Conservation (phyloP, 2,797 vertebrate species). For the Neoniphon sammara region DNA sequence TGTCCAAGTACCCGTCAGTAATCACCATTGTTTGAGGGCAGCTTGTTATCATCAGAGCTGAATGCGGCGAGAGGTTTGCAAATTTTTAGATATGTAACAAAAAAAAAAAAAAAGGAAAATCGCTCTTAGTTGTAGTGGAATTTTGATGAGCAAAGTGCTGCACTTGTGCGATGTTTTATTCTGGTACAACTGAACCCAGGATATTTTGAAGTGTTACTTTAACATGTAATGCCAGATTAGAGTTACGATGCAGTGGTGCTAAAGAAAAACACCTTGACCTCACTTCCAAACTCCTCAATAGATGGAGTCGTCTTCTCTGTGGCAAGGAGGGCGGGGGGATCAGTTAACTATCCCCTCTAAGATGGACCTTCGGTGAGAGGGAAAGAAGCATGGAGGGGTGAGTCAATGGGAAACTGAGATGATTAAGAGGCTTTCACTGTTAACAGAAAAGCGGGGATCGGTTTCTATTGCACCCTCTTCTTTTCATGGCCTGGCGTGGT, state of each 20-base stretch:
- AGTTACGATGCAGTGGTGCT: slow-evolving; percentile 45
- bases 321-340: slow-evolving; percentile 60
- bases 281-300: slow-evolving; percentile 67
- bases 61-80: slow-evolving; percentile 38
- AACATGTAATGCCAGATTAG: slow-evolving; percentile 26
- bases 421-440: slow-evolving; percentile 88
- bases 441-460: slow-evolving; percentile 84
- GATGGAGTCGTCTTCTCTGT: slow-evolving; percentile 70
- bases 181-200: not conserved
- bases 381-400: slow-evolving; percentile 70
- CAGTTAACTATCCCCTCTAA: slow-evolving; percentile 73
- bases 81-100: slow-evolving; percentile 5
- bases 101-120: not conserved
- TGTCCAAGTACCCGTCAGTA: slow-evolving; percentile 65
- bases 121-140: slow-evolving; percentile 28
- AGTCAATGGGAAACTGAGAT: slow-evolving; percentile 88
- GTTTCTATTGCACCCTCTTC: slow-evolving; percentile 83
- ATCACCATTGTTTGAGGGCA: slow-evolving; percentile 59
- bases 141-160: slow-evolving; percentile 36
- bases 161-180: not conserved
- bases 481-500: slow-evolving; percentile 79
- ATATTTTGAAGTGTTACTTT: slow-evolving; percentile 23
- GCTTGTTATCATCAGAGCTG: slow-evolving; percentile 59
- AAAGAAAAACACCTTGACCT: slow-evolving; percentile 68
- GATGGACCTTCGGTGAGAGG: slow-evolving; percentile 73